A percentile compares a stretch with the other conserved stretches of the same genome.
Evolutionary conservation across 2,888 invertebrate species (phyloP).

Genomic region (Archips crataeganus): DNA sequence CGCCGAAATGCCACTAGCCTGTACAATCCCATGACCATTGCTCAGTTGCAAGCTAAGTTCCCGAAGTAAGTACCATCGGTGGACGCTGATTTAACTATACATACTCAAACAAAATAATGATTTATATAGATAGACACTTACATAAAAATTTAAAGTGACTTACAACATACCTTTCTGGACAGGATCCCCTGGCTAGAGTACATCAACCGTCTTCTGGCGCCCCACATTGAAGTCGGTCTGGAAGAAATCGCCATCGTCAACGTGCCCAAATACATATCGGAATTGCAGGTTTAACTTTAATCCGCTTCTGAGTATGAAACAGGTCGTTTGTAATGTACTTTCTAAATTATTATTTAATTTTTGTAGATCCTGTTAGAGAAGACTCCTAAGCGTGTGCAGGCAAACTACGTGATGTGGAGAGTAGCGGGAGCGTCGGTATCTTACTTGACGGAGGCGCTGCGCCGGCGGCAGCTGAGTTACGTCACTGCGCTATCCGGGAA

Average conservation of each 20-base stretch:
- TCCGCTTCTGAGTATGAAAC: background rate
- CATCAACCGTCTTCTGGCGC: constrained; percentile 92
- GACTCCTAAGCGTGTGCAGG: constrained; percentile 86
- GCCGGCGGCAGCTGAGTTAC: constrained; percentile 92
- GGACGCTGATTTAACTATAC: background rate
- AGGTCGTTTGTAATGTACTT: background rate
- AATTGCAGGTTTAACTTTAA: constrained; percentile 85
- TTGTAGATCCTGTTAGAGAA: constrained; percentile 70
- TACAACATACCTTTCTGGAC: constrained; percentile 16
- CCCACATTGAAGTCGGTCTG: constrained; percentile 85
- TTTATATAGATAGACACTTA: no score
- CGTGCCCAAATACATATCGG: constrained; percentile 92
- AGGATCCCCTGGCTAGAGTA: constrained; percentile 93
- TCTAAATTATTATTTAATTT: background rate
- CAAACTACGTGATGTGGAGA: constrained; percentile 98
- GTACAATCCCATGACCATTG: constrained; percentile 96
- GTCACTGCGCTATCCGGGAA: constrained; percentile 93
- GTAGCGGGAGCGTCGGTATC: constrained; percentile 93
- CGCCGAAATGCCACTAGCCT: constrained; percentile 95
- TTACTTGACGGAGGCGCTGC: constrained; percentile 91
- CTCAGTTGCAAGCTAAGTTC: constrained; percentile 90
- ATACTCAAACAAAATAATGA: background rate
- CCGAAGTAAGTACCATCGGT: constrained; percentile 80
- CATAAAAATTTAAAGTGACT: background rate
- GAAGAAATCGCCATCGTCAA: constrained; percentile 94